A percentile compares a stretch with the other conserved stretches of the same genome.
Conservation (phyloP, 2,888 invertebrate genomes). For the Venusia cambrica region DNA sequence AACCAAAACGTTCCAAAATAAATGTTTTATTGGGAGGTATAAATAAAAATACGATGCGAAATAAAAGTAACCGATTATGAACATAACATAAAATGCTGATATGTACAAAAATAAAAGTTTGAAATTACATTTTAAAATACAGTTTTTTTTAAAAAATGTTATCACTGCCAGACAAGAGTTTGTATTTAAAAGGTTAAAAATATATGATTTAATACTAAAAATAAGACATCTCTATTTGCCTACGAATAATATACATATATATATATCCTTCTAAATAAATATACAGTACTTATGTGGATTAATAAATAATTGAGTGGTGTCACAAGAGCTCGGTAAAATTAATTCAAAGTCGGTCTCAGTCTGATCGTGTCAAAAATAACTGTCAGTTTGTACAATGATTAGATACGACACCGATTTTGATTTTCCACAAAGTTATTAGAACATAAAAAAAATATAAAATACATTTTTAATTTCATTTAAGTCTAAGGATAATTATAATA, state of each 20-base stretch:
- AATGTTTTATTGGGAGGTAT: conserved; percentile 67
- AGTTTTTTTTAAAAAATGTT: too few relatives aligned
- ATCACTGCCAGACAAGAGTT: too few relatives aligned
- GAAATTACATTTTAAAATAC: conserved; percentile 4
- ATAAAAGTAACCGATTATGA: conserved; percentile 29
- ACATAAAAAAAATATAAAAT: conserved; percentile 54
- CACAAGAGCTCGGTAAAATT: conserved; percentile 4
- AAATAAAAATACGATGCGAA: conserved; percentile 46
- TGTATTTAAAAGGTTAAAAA: too few relatives aligned
- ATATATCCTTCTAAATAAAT: too few relatives aligned
- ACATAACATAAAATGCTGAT: conserved; percentile 33
- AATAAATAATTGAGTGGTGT: conserved; percentile 15
- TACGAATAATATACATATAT: too few relatives aligned
- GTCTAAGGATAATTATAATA: conserved; percentile 71
- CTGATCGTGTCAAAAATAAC: not conserved
- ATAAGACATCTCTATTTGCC: too few relatives aligned
- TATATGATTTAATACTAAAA: too few relatives aligned
- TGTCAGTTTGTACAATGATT: not conserved
- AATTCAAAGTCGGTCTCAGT: conserved; percentile 6
- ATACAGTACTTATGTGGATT: conserved; percentile 1
- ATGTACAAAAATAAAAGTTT: conserved; percentile 21
- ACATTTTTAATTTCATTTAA: conserved; percentile 48
- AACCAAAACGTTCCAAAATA: conserved; percentile 58
- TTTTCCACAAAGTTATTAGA: conserved; percentile 4
- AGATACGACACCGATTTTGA: conserved; percentile 10